Base-by-base conservation (phyloP, 2,888 invertebrate species). In the Marasmarcha lunaedactyla region DNA sequence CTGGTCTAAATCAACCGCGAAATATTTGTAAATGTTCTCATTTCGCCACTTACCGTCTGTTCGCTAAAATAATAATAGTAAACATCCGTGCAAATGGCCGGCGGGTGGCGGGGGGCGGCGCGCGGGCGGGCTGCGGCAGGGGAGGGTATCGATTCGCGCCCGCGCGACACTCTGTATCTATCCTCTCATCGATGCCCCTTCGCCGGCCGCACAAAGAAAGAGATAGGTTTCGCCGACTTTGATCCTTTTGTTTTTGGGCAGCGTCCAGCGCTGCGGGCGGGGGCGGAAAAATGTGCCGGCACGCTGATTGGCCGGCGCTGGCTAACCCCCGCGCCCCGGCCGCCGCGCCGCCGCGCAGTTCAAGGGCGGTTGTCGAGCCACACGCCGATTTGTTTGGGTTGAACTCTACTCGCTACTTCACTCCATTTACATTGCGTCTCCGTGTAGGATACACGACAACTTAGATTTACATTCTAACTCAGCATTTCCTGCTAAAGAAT, bases 211-310 rank as follows among this genome's bases (percentile, higher is more conserved):
- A 83, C 81, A 83, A 79, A 81, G 81, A 83, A 81, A 83, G 81
- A 83, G 83, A 83, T 83, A 79, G 83, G 79, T 81, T 81, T 79
- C 81, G 77, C 73, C 72, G 79, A 78, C 78, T 81, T 79, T 81
- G 83, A 81, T 79, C 81, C 83, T 81, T 81, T 83, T 83, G 83
- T 83, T 83, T 83, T 81, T 81, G 83, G 83, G 83, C 79, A 83
- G 79, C 77, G 83, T 81, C 83, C 81, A 77, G 81, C 73, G 72
- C 65, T 64, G 69, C 77, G 77, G 81, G 79, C 74, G 79, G 79
- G 78, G 78, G 79, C 73, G 71, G 76, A 79, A 81, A 81, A 83
- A 79, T 77, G 71, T 69, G 69, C 68, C 71, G 77, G 78, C 77
- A 71, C 73, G 72, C 78, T 79, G 79, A 81, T 78, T 81, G 79